Conservation (phyloP, 2,113 vertebrate species). For the Cinclus cinclus region DNA sequence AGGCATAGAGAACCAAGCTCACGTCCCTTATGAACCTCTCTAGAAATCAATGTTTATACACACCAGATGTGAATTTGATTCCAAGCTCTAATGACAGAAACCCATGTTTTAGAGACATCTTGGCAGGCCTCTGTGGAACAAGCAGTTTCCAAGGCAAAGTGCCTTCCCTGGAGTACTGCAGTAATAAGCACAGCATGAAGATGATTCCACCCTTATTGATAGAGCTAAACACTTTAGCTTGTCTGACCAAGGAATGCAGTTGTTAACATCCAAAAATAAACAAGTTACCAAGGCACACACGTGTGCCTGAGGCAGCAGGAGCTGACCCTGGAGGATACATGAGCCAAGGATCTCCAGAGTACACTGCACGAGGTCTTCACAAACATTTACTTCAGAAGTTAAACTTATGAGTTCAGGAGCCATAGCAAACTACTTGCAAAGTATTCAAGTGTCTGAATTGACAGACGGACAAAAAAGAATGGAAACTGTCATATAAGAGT, state of each 20-base stretch:
- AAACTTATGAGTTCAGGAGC: background rate
- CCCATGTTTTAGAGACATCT: background rate
- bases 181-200: background rate
- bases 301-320: background rate
- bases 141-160: background rate
- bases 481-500: background rate
- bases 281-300: background rate
- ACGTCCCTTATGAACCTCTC: background rate
- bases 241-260: background rate
- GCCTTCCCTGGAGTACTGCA: background rate
- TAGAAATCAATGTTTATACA: background rate
- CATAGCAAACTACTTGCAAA: background rate
- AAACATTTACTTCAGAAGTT: slow-evolving; percentile 8
- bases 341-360: background rate
- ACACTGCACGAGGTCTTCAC: background rate
- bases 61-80: background rate
- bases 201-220: background rate
- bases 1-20: background rate
- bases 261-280: slow-evolving; percentile 7
- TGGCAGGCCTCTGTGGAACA: background rate
- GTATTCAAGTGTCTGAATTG: background rate
- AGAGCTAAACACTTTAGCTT: background rate
- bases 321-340: background rate
- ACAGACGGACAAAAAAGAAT: background rate
- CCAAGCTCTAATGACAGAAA: background rate